Percentiles rank a stretch among this genome's conserved stretches.
Conservation (phyloP, 2,888 invertebrate genomes). For the Ethmia dodecea region DNA sequence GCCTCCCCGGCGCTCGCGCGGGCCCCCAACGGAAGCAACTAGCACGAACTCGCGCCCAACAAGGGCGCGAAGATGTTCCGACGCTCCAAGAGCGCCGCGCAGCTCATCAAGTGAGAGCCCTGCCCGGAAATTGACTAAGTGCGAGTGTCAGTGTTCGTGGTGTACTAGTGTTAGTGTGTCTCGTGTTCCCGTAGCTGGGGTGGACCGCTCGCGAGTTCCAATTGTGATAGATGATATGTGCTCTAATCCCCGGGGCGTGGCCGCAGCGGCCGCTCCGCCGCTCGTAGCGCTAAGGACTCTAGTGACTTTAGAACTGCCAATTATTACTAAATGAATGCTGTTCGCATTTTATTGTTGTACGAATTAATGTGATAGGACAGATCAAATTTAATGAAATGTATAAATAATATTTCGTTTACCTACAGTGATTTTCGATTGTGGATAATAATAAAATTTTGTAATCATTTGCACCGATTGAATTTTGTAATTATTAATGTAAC, state of each 20-base stretch:
- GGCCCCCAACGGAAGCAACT: constrained; percentile 67
- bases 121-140: constrained; percentile 1
- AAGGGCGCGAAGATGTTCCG: constrained; percentile 77
- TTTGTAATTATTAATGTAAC: constrained; percentile 72
- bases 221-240: constrained; percentile 5
- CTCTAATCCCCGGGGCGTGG: background rate
- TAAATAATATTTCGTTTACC: constrained; percentile 48
- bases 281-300: constrained; percentile 31
- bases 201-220: background rate
- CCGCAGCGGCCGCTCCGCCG: constrained; percentile 16
- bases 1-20: constrained; percentile 41
- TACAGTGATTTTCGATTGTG: constrained; percentile 44
- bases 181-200: constrained; percentile 1
- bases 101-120: constrained; percentile 67
- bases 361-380: constrained; percentile 62
- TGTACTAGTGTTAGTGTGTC: constrained; percentile 1
- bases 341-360: constrained; percentile 58
- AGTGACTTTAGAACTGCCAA: constrained; percentile 59
- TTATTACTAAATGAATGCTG: constrained; percentile 57
- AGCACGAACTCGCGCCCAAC: constrained; percentile 72
- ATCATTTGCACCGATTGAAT: constrained; percentile 69
- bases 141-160: background rate
- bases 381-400: constrained; percentile 48
- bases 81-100: constrained; percentile 75
- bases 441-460: constrained; percentile 54